A percentile compares a stretch with the other conserved stretches of the same genome.
phyloP scores from a whole-genome alignment of 2,797 vertebrate species.

The Bucorvus abyssinicus region DNA sequence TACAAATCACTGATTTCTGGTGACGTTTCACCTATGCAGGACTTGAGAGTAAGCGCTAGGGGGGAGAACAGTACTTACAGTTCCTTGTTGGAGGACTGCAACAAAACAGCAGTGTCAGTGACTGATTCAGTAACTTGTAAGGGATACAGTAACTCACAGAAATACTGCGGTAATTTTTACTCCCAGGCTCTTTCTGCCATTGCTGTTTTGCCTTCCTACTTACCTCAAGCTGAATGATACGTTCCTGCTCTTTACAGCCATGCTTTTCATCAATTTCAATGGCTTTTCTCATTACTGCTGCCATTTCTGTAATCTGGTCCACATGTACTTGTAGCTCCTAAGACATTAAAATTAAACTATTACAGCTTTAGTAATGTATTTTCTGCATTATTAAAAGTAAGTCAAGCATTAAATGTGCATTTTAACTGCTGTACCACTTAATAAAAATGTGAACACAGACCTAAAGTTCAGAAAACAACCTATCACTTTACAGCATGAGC shows the following conservation, averaged over 20 bases:
- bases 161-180: neutral
- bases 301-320: slow-evolving; percentile 98
- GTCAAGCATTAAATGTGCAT: neutral
- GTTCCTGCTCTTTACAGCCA: slow-evolving; percentile 90
- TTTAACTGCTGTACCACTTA: neutral
- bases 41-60: neutral
- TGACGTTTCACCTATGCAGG: neutral
- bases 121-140: neutral
- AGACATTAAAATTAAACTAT: neutral
- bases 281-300: slow-evolving; percentile 94
- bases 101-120: neutral
- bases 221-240: slow-evolving; percentile 93
- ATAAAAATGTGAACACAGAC: neutral
- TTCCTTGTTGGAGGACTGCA: no score
- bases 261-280: slow-evolving; percentile 93
- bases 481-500: neutral
- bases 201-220: neutral
- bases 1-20: neutral
- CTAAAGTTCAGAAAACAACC: neutral
- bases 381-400: neutral
- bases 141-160: neutral
- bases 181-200: no score
- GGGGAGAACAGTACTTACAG: no score
- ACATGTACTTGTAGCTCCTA: slow-evolving; percentile 94
- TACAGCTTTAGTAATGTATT: neutral